Evolutionary conservation across 2,888 invertebrate species (phyloP).

Genomic region (Creontiades dilutus): DNA sequence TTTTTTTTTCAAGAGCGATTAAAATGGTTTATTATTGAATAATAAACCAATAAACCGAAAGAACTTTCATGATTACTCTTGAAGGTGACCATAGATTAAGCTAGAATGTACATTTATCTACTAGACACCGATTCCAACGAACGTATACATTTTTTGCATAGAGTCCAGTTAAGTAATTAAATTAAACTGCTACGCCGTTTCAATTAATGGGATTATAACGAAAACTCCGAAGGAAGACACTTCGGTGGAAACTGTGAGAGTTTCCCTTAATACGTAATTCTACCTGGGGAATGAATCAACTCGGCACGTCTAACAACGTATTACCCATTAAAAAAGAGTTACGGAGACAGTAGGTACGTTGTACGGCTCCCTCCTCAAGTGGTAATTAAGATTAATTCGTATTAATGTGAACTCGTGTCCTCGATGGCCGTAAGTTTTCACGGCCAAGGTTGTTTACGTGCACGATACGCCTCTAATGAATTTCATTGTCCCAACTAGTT

Average conservation of each 20-base stretch:
- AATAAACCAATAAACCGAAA: no score
- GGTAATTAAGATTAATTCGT: conserved; percentile 6
- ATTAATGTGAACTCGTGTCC: neutral
- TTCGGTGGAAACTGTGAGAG: neutral
- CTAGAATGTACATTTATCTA: no score
- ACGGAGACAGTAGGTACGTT: neutral
- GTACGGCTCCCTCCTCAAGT: neutral
- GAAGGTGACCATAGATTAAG: no score
- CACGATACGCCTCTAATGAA: neutral
- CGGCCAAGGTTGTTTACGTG: conserved; percentile 6
- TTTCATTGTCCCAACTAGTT: conserved; percentile 36
- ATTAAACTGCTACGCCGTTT: neutral
- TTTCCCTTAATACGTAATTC: neutral
- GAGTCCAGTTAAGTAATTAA: neutral
- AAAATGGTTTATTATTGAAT: no score
- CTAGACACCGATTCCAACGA: no score
- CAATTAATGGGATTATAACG: neutral
- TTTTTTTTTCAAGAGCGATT: no score
- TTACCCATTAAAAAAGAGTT: conserved; percentile 36
- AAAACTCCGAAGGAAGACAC: neutral
- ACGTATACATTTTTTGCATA: no score
- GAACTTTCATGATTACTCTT: no score
- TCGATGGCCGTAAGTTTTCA: neutral
- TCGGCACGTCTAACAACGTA: conserved; percentile 28
- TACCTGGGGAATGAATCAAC: neutral